Conservation (phyloP, 2,888 invertebrate genomes). For the Branchinecta sandiegonensis region DNA sequence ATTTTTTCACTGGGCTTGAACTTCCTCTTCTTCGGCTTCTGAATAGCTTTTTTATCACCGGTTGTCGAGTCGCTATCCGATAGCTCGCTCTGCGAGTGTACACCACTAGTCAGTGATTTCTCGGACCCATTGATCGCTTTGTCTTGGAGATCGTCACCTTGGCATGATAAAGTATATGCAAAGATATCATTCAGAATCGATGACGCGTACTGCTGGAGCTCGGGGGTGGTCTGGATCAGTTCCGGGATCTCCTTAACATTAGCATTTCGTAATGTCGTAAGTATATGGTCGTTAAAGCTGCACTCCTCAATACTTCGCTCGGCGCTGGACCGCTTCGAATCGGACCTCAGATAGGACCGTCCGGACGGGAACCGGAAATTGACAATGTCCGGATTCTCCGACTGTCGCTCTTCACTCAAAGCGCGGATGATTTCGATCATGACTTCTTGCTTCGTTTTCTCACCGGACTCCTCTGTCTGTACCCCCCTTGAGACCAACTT, state of each 20-base stretch:
- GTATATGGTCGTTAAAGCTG: conserved; percentile 27
- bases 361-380: neutral
- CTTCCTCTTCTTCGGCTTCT: neutral
- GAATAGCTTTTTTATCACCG: neutral
- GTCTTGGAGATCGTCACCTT: neutral
- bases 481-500: neutral
- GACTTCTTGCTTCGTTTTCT: conserved; percentile 15
- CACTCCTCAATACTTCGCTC: conserved; percentile 29
- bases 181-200: conserved; percentile 4
- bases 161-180: neutral
- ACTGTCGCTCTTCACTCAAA: conserved; percentile 3
- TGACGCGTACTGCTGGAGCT: conserved; percentile 1
- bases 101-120: neutral
- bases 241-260: neutral
- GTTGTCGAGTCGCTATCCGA: neutral
- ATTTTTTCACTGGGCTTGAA: neutral
- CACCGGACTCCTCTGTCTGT: neutral
- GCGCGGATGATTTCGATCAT: conserved; percentile 14
- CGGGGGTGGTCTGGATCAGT: neutral
- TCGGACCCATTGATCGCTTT: neutral
- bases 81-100: conserved; percentile 5
- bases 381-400: neutral
- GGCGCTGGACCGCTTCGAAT: conserved; percentile 36
- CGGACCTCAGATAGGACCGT: conserved; percentile 20
- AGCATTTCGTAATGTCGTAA: conserved; percentile 16